phyloP scores from a whole-genome alignment of 1,140 invertebrate genomes.

The Trichoplusia ni region DNA sequence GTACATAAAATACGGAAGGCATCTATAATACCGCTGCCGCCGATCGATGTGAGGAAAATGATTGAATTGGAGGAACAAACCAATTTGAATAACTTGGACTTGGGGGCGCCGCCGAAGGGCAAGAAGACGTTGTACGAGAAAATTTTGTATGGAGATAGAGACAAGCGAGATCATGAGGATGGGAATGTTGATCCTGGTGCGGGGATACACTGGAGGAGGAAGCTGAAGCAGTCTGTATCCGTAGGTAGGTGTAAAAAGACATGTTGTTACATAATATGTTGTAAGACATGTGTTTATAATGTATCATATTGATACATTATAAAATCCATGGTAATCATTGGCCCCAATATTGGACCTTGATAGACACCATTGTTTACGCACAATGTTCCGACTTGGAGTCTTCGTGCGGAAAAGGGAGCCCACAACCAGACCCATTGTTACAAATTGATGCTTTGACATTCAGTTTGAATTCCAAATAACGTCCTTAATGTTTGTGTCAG shows the following conservation, averaged over 20 bases:
- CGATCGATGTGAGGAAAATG: conserved; percentile 66
- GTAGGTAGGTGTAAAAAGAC: conserved; percentile 55
- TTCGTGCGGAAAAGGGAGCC: too few species aligned
- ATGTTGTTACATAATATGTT: too few species aligned
- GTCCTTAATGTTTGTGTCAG: too few species aligned
- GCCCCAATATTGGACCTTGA: too few species aligned
- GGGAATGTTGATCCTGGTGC: conserved; percentile 37
- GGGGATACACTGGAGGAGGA: conserved; percentile 65
- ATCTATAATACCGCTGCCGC: conserved; percentile 52
- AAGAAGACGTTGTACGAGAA: conserved; percentile 70
- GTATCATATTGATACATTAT: too few species aligned
- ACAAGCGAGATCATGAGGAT: conserved; percentile 43
- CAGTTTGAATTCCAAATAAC: too few species aligned
- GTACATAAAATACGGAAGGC: conserved; percentile 74
- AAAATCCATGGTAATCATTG: too few species aligned
- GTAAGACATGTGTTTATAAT: too few species aligned
- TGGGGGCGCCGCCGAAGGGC: conserved; percentile 51
- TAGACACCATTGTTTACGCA: too few species aligned
- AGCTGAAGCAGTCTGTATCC: conserved; percentile 62
- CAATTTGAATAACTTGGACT: conserved; percentile 47
- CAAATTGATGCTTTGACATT: too few species aligned
- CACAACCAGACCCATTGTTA: too few species aligned
- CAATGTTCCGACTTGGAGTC: too few species aligned
- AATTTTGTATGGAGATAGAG: conserved; percentile 63
- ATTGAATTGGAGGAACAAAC: conserved; percentile 49